These are phyloP conservation scores for Pachyramphus minor DNA, from an alignment of 2,113 vertebrate genomes.

Conservation along the genomic window DNA sequence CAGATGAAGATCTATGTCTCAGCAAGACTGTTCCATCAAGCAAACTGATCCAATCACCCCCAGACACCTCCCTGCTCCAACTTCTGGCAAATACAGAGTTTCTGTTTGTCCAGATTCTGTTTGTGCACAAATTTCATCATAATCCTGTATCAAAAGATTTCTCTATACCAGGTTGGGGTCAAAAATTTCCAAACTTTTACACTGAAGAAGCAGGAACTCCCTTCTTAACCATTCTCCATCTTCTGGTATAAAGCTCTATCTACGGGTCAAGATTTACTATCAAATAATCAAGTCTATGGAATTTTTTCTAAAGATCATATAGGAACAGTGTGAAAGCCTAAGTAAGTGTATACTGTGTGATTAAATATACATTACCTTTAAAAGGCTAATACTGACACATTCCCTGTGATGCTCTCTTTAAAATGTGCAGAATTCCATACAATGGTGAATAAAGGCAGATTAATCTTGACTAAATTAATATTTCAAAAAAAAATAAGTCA, in stretches of 20 bases:
- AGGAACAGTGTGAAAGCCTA: neutral
- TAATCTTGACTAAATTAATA: conserved; percentile 70
- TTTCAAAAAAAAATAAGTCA: conserved; percentile 54
- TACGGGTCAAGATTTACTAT: neutral
- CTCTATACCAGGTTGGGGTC: neutral
- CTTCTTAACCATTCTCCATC: neutral
- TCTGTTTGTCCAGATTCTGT: neutral
- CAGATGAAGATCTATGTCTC: neutral
- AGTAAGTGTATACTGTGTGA: neutral
- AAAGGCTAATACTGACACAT: neutral
- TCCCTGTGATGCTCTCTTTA: neutral
- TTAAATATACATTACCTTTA: neutral
- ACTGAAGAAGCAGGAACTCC: neutral
- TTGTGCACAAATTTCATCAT: neutral
- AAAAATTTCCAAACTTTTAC: neutral
- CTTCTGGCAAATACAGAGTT: neutral
- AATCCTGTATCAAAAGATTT: neutral
- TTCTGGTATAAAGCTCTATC: neutral
- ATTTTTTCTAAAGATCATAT: neutral
- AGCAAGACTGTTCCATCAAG: neutral
- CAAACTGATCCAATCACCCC: neutral
- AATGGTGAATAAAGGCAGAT: conserved; percentile 2
- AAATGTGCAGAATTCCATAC: neutral
- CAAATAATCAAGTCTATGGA: neutral
- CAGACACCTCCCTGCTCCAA: neutral